Evolutionary conservation across 2,113 vertebrate genomes (phyloP).

Genomic region (Pogona vitticeps): DNA sequence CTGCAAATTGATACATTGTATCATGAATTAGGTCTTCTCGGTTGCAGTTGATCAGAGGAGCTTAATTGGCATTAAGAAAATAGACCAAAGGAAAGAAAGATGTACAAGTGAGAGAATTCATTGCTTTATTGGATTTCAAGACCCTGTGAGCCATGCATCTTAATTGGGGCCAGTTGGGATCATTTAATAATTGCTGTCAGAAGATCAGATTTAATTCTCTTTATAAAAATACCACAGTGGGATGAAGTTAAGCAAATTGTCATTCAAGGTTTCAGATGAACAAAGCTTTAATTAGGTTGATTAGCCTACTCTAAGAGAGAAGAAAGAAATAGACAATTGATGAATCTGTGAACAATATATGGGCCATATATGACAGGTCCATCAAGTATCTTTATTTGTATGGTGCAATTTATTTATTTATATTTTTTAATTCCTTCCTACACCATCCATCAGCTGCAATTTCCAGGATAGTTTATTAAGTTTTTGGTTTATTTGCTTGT

Average conservation of each 20-base stretch:
- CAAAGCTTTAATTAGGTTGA: slow-evolving; percentile 99
- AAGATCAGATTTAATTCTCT: slow-evolving; percentile 99
- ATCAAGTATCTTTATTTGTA: slow-evolving; percentile 68
- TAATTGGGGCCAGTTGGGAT: slow-evolving; percentile 99
- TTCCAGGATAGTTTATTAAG: not conserved
- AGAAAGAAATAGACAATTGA: slow-evolving; percentile 84
- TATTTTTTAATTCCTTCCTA: not conserved
- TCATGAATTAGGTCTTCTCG: slow-evolving; percentile 49
- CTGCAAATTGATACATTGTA: slow-evolving; percentile 30
- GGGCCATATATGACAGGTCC: slow-evolving; percentile 61
- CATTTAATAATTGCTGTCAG: slow-evolving; percentile 99
- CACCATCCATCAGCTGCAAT: not conserved
- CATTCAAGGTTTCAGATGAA: slow-evolving; percentile 97
- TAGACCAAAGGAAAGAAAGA: slow-evolving; percentile 72
- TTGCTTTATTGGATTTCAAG: slow-evolving; percentile 81
- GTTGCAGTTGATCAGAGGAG: slow-evolving; percentile 59
- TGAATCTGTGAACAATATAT: slow-evolving; percentile 77
- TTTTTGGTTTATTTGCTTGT: not conserved
- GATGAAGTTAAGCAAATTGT: slow-evolving; percentile 98
- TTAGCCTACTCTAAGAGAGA: slow-evolving; percentile 88
- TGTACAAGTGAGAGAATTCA: slow-evolving; percentile 67
- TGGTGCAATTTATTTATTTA: slow-evolving; percentile 44
- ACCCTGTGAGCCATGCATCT: slow-evolving; percentile 87
- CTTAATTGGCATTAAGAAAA: slow-evolving; percentile 76
- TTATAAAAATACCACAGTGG: slow-evolving; percentile 95